These are phyloP conservation scores for Calliscelio sp. DNA, from an alignment of 2,888 invertebrate species.

Conservation along the genomic window DNA sequence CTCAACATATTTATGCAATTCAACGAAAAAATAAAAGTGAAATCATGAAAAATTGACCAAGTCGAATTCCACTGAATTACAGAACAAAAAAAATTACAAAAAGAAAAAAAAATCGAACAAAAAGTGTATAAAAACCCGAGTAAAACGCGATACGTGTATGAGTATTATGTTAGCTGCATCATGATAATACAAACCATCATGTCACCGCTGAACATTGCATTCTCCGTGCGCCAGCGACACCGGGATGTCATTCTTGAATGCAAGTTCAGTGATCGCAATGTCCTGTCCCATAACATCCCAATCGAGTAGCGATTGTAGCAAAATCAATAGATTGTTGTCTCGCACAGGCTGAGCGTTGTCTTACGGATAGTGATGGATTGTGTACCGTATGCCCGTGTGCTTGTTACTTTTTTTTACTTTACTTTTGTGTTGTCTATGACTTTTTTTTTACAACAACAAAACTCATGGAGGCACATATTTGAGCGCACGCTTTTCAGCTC, in stretches of 20 bases:
- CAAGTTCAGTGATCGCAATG: slow-evolving; percentile 83
- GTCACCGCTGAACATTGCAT: slow-evolving; percentile 84
- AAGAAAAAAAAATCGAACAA: not conserved
- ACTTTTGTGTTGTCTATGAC: slow-evolving; percentile 42
- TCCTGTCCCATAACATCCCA: slow-evolving; percentile 82
- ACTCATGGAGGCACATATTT: slow-evolving; percentile 83
- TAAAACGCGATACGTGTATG: slow-evolving; percentile 73
- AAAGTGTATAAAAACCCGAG: slow-evolving; percentile 15
- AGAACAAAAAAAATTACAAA: too few relatives aligned
- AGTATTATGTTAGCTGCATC: slow-evolving; percentile 82
- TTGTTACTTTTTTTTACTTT: slow-evolving; percentile 70
- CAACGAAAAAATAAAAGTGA: too few relatives aligned
- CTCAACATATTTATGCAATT: too few relatives aligned
- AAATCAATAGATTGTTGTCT: slow-evolving; percentile 86
- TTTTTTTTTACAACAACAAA: slow-evolving; percentile 62
- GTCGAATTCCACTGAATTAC: too few relatives aligned
- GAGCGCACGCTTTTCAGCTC: slow-evolving; percentile 80
- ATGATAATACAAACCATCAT: slow-evolving; percentile 85
- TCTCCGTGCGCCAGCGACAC: slow-evolving; percentile 80
- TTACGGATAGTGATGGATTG: slow-evolving; percentile 82
- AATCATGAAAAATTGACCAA: too few relatives aligned
- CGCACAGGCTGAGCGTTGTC: slow-evolving; percentile 84
- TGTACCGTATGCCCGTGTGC: slow-evolving; percentile 78
- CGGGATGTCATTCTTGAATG: slow-evolving; percentile 82
- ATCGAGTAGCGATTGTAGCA: slow-evolving; percentile 85